Base-by-base conservation (phyloP, 2,113 vertebrate species). In the Eublepharis macularius region DNA sequence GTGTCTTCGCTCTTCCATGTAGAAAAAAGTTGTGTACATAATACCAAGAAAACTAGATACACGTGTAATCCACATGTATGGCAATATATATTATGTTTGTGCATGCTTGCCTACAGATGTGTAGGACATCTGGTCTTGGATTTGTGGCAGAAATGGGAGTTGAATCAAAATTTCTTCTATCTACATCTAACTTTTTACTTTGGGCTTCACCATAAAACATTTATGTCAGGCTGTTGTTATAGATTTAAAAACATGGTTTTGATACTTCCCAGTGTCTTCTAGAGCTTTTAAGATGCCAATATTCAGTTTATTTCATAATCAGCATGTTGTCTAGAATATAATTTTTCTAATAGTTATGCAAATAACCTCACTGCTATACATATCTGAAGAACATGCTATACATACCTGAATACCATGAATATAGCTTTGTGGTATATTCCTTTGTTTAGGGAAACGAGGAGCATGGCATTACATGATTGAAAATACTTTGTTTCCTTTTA, bases 401-500 rank as follows among this genome's bases (percentile, higher is more conserved):
- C 34, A 34, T 24, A 60, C 68, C n/a, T 68, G 36, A 39, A 49
- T 68, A n/a, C n/a, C 4, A 41, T n/a, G 43, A 69, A 51, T 36
- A 26, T 66, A 41, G 7, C 2, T 29, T 6, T 41, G 36, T 51
- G 16, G 12, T 82, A 1, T 57, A 54, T 54, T 72, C 34, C 24
- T 34, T 54, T 13, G 43, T 29, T 6, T 43, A n/a, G 66, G 41
- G 75, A 80, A 77, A 77, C 79, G 11, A 36, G 32, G 4, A 21
- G 4, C 49, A 10, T 73, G 32, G 6, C 11, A 39, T 34, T 82
- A 43, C 72, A 32, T 86, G 36, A 73, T 75, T 69, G 70, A 29
- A 21, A 43, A 45, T 88, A 72, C 81, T 76, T 87, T 2, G 1
- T 69, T 87, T 76, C 90, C 47, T 73, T 81, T 0, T 91, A 36